phyloP scores from a whole-genome alignment of 2,113 vertebrate genomes.

The Anhinga anhinga region DNA sequence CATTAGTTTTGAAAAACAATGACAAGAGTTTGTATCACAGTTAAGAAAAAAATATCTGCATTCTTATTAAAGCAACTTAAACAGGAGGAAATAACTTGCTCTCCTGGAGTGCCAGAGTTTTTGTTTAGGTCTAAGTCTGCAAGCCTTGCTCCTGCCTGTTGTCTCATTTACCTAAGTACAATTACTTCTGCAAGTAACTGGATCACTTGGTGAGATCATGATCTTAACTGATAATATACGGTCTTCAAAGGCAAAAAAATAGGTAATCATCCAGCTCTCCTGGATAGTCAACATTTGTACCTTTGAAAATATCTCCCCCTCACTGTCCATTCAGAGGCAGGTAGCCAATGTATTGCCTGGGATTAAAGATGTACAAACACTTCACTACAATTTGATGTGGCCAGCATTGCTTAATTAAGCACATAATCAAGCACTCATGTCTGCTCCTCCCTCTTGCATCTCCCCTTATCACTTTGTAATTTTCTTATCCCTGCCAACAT shows the following conservation, averaged over 20 bases:
- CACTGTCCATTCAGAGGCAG: background rate
- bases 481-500: background rate
- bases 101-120: background rate
- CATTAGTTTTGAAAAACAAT: constrained; percentile 73
- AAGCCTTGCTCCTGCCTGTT: background rate
- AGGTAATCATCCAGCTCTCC: background rate
- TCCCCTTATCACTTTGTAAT: constrained; percentile 4
- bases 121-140: background rate
- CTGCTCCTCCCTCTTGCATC: background rate
- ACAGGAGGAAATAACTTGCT: background rate
- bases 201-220: background rate
- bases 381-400: constrained; percentile 22
- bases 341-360: background rate
- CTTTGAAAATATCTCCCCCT: background rate
- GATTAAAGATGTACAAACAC: background rate
- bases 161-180: background rate
- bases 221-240: background rate
- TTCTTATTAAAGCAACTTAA: constrained; percentile 49
- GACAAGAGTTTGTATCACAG: background rate
- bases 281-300: background rate
- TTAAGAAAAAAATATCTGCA: constrained; percentile 1
- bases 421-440: background rate
- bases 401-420: constrained; percentile 15
- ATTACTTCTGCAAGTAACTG: background rate
- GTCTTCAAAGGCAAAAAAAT: background rate